Conservation (phyloP, 1,140 invertebrate genomes). For the Plutomurus gul region DNA sequence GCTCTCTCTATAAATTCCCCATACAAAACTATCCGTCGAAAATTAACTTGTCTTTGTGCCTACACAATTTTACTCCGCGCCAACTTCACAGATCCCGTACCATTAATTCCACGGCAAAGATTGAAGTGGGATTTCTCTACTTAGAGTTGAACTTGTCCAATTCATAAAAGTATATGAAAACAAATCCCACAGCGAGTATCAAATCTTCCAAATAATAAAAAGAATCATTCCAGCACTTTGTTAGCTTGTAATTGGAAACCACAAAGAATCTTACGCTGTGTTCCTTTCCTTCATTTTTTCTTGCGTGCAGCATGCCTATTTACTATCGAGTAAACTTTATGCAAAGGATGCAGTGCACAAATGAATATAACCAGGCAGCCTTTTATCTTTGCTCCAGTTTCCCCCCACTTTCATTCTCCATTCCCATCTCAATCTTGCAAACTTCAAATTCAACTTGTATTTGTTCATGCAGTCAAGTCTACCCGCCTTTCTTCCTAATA, state of each 20-base stretch:
- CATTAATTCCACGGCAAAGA: neutral
- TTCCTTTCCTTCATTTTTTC: neutral
- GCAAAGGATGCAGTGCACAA: too few species aligned
- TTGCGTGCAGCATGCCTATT: neutral
- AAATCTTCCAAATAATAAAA: slow-evolving; percentile 34
- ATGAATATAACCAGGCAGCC: too few species aligned
- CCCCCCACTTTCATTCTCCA: neutral
- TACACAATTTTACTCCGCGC: neutral
- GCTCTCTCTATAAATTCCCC: too few species aligned
- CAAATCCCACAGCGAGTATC: slow-evolving; percentile 22
- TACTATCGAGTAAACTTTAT: neutral
- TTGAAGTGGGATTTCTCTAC: slow-evolving; percentile 9
- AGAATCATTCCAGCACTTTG: slow-evolving; percentile 12
- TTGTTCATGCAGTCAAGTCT: neutral
- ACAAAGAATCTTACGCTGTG: neutral
- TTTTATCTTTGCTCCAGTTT: neutral
- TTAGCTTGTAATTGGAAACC: slow-evolving; percentile 33
- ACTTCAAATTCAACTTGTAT: slow-evolving; percentile 6
- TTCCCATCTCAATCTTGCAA: slow-evolving; percentile 22
- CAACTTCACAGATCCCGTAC: neutral
- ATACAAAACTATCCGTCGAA: too few species aligned
- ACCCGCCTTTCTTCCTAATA: too few species aligned
- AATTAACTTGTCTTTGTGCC: too few species aligned
- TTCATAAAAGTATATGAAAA: slow-evolving; percentile 2
- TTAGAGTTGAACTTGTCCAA: slow-evolving; percentile 22